Base-by-base conservation (phyloP, 2,113 vertebrate genomes). In the Anas platyrhynchos region DNA sequence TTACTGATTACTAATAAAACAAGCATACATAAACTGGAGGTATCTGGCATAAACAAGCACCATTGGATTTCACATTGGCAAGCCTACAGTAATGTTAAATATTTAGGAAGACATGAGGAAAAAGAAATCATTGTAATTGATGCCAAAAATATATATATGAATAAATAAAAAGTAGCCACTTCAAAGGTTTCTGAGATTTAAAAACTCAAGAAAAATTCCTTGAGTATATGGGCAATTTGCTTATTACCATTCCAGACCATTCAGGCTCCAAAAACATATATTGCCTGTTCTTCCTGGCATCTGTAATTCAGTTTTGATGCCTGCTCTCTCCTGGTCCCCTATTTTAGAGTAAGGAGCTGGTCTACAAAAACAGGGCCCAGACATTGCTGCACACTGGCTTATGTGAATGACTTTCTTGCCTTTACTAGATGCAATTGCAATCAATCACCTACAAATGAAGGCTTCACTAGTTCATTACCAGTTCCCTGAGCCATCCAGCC, bases 1-100 rank as follows among this genome's bases (percentile, higher is more conserved):
- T 66, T 68, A 54, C 61, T 63, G 83, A 62, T 73, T 88, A 73
- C 34, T 83, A 66, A 80, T 66, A 76, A 86, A 94, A 86, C 67
- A 92, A 93, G 31, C 44, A 22, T 69, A 72, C 34, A n/a, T 79
- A 82, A 82, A 58, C 58, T 91, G 36, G 48, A 92, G 18, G 31
- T 91, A 76, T 76, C 86, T 96, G 81, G 73, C 89, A 87, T 76
- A 93, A 95, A 91, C 43, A 91, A 83, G 77, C 38, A 78, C 29
- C 65, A 78, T 54, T 38, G 46, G 63, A 88, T 21, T 90, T n/a
- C 61, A 79, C 17, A 16, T 21, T 93, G 91, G 74, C 81, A 87
- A 92, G 54, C n/a, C 16, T 54, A 78, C 11, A 52, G 8, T 36
- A 48, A 89, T 73, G 86, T 43, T 44, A 87, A 84, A 54, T 76